Evolutionary conservation across 2,113 vertebrate species (phyloP), one percentile per base, ranked within the genome.

Genomic region (Thamnaconus septentrionalis): DNA sequence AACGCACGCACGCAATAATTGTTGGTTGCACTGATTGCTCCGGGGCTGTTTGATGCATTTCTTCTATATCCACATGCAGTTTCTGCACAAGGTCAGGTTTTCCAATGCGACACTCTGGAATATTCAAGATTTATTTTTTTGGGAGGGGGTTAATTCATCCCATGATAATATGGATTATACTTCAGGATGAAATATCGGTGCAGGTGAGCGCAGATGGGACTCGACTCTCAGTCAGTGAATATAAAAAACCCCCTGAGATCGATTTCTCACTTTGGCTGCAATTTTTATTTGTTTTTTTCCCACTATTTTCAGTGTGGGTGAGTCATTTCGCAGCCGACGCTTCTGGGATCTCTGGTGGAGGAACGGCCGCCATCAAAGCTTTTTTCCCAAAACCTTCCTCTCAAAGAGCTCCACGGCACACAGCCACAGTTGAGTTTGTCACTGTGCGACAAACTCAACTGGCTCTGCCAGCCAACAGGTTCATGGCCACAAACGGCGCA

Each of bases 101-200:
- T 51, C 4, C 9, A 39, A 48, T 3, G 10, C 59, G 40, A 53
- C 12, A 41, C 40, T 49, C 49, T 53, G 57, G 55, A 61, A 52
- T 60, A 63, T 60, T 9, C 9, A 49, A 39, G 62, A 69, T 59
- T 78, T 56, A 1, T 31, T 31, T 31, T 31, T 31, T 31, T 31
- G 18, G 18, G 1, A 31, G 18, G 18, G 18, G 18, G 18, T 31
- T 53, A 65, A 71, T 78, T 64, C 18, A 72, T 53, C 42, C 53
- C 44, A 57, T 54, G 51, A 71, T 53, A 66, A 66, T 75, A 77
- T 58, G 61, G 56, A 75, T 61, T 71, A 57, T 66, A 45, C 73
- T 75, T 80, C 69, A 66, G 49, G 64, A 31, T 61, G 41, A 81
- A 64, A 74, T 64, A 69, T 47, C 67, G 56, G 18, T 48, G 54